Percentiles rank a stretch among this genome's conserved stretches.
Conservation (phyloP, 2,888 invertebrate genomes). For the Platycheirus rosarum region DNA sequence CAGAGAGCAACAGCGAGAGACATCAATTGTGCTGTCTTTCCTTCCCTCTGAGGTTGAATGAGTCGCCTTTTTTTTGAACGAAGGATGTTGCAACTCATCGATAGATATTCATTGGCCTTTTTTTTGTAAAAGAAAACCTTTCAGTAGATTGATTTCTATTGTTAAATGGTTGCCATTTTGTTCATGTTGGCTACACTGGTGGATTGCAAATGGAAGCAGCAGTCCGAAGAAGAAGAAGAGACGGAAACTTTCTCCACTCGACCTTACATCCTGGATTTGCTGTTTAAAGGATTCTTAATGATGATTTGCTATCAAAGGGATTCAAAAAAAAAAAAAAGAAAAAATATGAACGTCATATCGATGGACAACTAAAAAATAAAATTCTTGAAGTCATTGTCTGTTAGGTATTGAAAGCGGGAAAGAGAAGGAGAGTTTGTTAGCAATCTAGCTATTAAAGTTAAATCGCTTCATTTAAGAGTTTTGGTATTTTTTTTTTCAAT, state of each 20-base stretch:
- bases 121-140: constrained; percentile 54
- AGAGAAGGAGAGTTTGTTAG: constrained; percentile 48
- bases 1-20: constrained; percentile 18
- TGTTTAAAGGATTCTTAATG: constrained; percentile 71
- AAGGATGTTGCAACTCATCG: constrained; percentile 69
- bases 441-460: constrained; percentile 43
- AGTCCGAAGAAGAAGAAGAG: not conserved
- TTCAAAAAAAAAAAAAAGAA: not conserved
- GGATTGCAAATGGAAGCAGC: not conserved
- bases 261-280: constrained; percentile 70
- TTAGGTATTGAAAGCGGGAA: constrained; percentile 1
- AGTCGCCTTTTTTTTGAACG: constrained; percentile 11
- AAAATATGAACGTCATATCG: constrained; percentile 7
- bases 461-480: constrained; percentile 53
- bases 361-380: constrained; percentile 24
- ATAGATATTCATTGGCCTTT: constrained; percentile 52
- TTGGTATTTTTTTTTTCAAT: constrained; percentile 47
- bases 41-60: constrained; percentile 39
- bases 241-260: constrained; percentile 57
- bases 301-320: constrained; percentile 57
- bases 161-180: constrained; percentile 38
- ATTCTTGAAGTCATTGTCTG: constrained; percentile 48
- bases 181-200: constrained; percentile 3
- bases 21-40: constrained; percentile 50
- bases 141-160: constrained; percentile 70